Evolutionary conservation across 2,888 invertebrate species (phyloP), one percentile per base, ranked within the genome.

Genomic region (Conus canariensis): DNA sequence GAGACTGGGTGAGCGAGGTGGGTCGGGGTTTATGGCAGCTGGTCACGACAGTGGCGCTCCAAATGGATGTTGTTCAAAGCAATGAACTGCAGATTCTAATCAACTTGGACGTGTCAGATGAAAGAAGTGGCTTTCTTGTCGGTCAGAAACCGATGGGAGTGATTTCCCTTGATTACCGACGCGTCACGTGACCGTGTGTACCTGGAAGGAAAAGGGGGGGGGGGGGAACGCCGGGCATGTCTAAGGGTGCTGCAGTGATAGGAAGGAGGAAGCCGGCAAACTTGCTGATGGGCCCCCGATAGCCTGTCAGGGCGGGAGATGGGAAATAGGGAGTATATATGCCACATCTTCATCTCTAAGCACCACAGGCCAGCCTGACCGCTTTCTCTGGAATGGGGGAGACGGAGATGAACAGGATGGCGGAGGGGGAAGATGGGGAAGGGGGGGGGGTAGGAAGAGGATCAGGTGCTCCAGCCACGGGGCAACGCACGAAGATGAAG

Each of bases 281-380:
- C 60, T 45, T 12, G 14, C 25, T 85, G 85, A 85, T 85, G 12
- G 60, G 60, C 25, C 60, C 14, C 60, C 25, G 85, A 85, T 85
- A 85, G 60, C 12, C 25, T 85, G 60, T 60, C 60, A 60, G 85
- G 83, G 59, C n/a, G 4, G 9, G 30, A 59, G 60, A n/a, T 67
- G 14, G 19, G 12, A 12, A 87, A 87, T 25, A 74, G 22, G 70
- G 19, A 16, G 87, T 45, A 16, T 64, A 87, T 58, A n/a, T 87
- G 87, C 19, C 87, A 87, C 74, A 58, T 74, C 87, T 87, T 87
- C 70, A 87, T 87, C 87, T 67, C n/a, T 74, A 74, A 22, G 58
- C 74, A 4, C 19, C 30, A 85, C 19, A 86, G 60, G 74, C n/a
- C 30, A 64, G 64, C 64, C 64, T 64, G 64, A 16, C 64, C 64